These are phyloP conservation scores for Takifugu ocellatus DNA, from an alignment of 2,797 vertebrate species.

Conservation along the genomic window DNA sequence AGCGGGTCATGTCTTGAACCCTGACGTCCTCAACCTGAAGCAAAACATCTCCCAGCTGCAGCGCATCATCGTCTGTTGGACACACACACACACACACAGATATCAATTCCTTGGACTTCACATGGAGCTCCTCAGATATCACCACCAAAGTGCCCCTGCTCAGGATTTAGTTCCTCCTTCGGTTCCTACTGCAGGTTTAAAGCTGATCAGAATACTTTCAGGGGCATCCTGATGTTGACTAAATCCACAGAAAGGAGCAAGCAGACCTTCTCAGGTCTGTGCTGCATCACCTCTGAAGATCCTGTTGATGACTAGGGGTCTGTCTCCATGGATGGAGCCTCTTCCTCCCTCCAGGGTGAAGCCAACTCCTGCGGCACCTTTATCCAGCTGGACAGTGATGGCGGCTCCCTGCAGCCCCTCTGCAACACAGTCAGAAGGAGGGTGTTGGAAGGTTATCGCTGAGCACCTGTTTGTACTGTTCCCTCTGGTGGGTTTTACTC, in stretches of 20 bases:
- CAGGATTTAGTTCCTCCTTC: too few species aligned
- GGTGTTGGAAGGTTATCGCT: too few species aligned
- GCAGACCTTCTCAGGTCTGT: too few species aligned
- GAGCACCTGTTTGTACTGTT: too few species aligned
- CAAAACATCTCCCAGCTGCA: conserved; percentile 86
- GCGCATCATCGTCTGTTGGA: conserved; percentile 75
- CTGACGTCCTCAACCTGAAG: conserved; percentile 77
- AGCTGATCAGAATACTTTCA: too few species aligned
- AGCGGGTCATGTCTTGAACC: conserved; percentile 85
- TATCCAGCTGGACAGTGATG: conserved; percentile 78
- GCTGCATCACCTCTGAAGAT: conserved; percentile 82
- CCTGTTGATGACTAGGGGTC: conserved; percentile 83
- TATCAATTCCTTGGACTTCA: background rate
- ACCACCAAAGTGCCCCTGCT: too few species aligned
- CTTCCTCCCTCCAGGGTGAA: conserved; percentile 94
- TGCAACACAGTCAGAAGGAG: conserved; percentile 16
- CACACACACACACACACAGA: conserved; percentile 30
- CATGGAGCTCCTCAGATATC: too few species aligned
- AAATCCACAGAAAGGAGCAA: too few species aligned
- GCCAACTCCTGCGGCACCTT: conserved; percentile 85
- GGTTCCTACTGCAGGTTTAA: too few species aligned
- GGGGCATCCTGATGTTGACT: too few species aligned
- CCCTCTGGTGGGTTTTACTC: too few species aligned
- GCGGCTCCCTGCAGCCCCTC: conserved; percentile 62
- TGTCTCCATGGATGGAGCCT: conserved; percentile 90